These are phyloP conservation scores for Dinomys branickii DNA, from an alignment of 2,113 vertebrate genomes.

Conservation along the genomic window DNA sequence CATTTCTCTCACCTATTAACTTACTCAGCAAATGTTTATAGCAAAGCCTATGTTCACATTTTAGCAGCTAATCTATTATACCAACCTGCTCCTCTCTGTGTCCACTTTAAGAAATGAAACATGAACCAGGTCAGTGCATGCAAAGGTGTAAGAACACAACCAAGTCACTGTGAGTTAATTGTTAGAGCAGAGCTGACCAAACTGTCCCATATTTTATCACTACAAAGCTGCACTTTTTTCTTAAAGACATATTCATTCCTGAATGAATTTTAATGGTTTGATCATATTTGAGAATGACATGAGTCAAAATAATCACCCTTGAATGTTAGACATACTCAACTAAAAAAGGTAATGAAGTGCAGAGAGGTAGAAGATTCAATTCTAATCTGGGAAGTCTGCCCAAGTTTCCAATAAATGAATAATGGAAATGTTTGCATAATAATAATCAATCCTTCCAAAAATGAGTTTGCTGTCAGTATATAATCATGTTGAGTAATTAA, in stretches of 20 bases:
- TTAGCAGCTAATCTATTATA: slow-evolving; percentile 45
- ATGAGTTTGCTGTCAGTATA: slow-evolving; percentile 59
- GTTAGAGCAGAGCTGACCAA: neutral
- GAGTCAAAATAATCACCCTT: slow-evolving; percentile 60
- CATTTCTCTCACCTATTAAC: neutral
- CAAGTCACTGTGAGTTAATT: neutral
- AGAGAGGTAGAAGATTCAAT: slow-evolving; percentile 24
- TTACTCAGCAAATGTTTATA: slow-evolving; percentile 32
- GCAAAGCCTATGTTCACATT: slow-evolving; percentile 5
- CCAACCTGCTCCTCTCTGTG: slow-evolving; percentile 1
- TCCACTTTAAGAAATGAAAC: slow-evolving; percentile 16
- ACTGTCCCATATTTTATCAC: neutral
- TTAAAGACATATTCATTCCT: slow-evolving; percentile 8
- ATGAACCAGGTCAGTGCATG: neutral
- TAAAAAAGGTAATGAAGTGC: slow-evolving; percentile 25
- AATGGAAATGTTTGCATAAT: slow-evolving; percentile 72
- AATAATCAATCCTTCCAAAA: slow-evolving; percentile 73
- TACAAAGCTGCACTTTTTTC: neutral
- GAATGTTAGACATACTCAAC: neutral
- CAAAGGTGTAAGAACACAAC: slow-evolving; percentile 5
- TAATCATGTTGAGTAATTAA: slow-evolving; percentile 73
- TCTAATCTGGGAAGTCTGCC: slow-evolving; percentile 56
- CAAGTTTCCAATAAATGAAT: slow-evolving; percentile 73
- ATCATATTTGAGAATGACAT: neutral
- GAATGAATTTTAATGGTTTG: slow-evolving; percentile 50